Evolutionary conservation across 2,113 vertebrate genomes (phyloP).

Genomic region (Ctenodactylus gundi): DNA sequence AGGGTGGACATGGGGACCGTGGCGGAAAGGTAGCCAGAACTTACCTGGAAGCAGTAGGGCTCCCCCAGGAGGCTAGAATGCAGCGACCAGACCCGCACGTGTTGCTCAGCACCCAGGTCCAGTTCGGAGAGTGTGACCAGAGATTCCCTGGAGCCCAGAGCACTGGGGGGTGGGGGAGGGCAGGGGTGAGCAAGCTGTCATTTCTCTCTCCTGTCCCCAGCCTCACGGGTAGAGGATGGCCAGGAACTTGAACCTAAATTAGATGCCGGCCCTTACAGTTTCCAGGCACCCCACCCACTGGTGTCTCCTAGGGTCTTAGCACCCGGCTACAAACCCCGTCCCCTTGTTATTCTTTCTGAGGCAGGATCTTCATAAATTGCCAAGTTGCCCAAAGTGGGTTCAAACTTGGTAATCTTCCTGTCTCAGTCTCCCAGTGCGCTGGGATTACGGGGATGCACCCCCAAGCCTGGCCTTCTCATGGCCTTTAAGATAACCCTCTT

Average conservation of each 20-base stretch:
- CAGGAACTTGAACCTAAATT: background rate
- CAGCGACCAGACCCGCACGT: slow-evolving; percentile 89
- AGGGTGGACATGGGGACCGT: background rate
- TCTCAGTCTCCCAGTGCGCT: background rate
- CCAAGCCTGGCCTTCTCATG: background rate
- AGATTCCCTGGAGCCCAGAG: slow-evolving; percentile 88
- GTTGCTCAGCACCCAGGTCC: slow-evolving; percentile 88
- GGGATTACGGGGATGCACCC: background rate
- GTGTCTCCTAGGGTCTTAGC: background rate
- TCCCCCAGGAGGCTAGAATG: slow-evolving; percentile 94
- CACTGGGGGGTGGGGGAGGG: slow-evolving; percentile 48
- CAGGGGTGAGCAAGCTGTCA: fast-evolving
- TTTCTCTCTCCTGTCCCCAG: background rate
- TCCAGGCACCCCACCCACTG: background rate
- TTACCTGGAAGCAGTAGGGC: slow-evolving; percentile 95
- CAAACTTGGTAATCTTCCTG: background rate
- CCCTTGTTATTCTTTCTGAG: background rate
- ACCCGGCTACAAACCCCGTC: background rate
- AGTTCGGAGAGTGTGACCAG: slow-evolving; percentile 85
- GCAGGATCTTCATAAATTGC: background rate
- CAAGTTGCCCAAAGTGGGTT: background rate
- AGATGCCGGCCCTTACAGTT: background rate
- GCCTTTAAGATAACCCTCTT: background rate
- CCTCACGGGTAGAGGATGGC: background rate
- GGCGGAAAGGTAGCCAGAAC: background rate